phyloP scores from a whole-genome alignment of 2,113 vertebrate species.

The Nothobranchius kuhntae region DNA sequence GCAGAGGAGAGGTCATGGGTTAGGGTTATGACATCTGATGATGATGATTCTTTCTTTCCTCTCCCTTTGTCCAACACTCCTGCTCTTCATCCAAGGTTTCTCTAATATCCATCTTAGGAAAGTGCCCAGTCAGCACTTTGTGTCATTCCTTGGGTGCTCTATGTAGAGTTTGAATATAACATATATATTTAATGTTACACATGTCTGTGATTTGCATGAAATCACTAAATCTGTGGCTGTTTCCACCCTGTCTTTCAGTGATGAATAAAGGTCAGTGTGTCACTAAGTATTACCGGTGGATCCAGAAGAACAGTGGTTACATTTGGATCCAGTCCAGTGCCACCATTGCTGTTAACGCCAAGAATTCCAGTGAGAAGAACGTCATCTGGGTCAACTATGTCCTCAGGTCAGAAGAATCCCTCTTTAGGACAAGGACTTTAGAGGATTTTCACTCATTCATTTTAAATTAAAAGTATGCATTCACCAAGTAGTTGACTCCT shows the following conservation, averaged over 20 bases:
- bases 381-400: constrained; percentile 99
- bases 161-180: not conserved
- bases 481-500: not conserved
- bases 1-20: too few relatives aligned
- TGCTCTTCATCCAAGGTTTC: not conserved
- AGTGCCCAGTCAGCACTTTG: not conserved
- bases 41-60: constrained; percentile 25
- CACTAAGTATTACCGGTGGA: constrained; percentile 99
- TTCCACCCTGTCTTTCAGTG: constrained; percentile 76
- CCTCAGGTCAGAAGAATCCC: constrained; percentile 85
- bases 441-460: too few relatives aligned
- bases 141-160: not conserved
- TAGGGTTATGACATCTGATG: constrained; percentile 53
- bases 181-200: too few relatives aligned
- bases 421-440: too few relatives aligned
- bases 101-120: not conserved
- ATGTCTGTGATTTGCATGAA: too few relatives aligned
- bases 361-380: constrained; percentile 97
- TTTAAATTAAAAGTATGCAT: too few relatives aligned
- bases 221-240: too few relatives aligned
- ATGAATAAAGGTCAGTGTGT: constrained; percentile 98
- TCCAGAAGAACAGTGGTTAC: constrained; percentile 97
- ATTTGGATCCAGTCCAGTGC: constrained; percentile 99
- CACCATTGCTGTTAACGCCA: constrained; percentile 95
- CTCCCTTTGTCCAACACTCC: not conserved